A percentile compares a stretch with the other conserved stretches of the same genome.
These are phyloP conservation scores for Oryzias javanicus DNA, from an alignment of 2,113 vertebrate species.

Conservation along the genomic window DNA sequence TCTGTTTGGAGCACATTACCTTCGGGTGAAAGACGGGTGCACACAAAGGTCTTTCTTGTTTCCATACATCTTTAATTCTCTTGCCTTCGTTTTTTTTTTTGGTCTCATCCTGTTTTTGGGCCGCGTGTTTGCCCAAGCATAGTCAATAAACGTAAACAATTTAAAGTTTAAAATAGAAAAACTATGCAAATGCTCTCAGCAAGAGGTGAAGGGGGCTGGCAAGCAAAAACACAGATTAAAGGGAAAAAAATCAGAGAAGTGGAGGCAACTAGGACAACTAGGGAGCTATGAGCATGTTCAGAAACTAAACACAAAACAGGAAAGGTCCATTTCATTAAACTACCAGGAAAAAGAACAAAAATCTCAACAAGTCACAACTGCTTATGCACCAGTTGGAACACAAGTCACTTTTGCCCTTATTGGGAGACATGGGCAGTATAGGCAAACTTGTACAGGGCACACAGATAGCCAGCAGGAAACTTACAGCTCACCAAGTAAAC, in stretches of 20 bases:
- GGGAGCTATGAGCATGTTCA: too few species aligned
- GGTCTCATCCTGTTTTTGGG: conserved; percentile 2
- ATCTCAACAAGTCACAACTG: too few species aligned
- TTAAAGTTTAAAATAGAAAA: conserved; percentile 30
- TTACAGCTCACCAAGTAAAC: too few species aligned
- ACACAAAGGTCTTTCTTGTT: conserved; percentile 16
- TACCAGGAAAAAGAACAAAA: too few species aligned
- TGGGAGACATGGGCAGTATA: too few species aligned
- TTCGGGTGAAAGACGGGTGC: conserved; percentile 29
- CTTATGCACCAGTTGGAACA: too few species aligned
- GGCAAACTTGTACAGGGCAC: too few species aligned
- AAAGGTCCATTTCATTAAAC: too few species aligned
- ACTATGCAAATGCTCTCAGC: conserved; percentile 35
- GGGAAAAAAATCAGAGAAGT: background rate
- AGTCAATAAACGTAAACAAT: conserved; percentile 36
- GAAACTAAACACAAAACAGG: too few species aligned
- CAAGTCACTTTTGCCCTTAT: too few species aligned
- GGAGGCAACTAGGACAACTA: conserved; percentile 8
- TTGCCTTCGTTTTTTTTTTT: background rate
- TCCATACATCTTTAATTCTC: conserved; percentile 4
- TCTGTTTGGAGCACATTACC: conserved; percentile 24
- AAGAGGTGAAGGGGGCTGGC: conserved; percentile 22
- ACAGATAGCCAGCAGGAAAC: too few species aligned
- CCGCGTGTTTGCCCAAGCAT: background rate
- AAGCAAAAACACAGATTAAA: conserved; percentile 14